These are phyloP conservation scores for Syrmaticus mikado DNA, from an alignment of 2,113 vertebrate species.

Conservation along the genomic window DNA sequence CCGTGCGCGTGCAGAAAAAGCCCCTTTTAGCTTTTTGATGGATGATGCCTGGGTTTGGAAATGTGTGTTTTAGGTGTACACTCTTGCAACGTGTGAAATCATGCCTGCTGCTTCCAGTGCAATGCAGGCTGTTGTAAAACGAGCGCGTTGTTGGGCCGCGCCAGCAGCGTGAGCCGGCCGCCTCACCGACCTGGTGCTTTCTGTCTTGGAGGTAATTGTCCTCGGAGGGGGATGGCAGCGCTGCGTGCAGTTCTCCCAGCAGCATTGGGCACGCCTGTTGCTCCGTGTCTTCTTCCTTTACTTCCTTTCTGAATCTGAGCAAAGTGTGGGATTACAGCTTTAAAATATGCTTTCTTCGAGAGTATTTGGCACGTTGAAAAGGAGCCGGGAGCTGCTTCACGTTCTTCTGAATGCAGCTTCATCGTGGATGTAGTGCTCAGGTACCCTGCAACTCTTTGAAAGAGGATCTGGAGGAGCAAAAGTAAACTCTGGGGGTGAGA, in stretches of 20 bases:
- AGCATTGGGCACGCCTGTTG: not conserved
- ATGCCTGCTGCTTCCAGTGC: not conserved
- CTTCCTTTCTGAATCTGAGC: not conserved
- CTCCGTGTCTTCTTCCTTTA: not conserved
- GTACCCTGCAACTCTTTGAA: conserved; percentile 18
- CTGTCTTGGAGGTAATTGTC: not conserved
- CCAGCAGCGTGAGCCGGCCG: not conserved
- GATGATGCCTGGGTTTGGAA: conserved; percentile 50
- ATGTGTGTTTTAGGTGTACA: conserved; percentile 28
- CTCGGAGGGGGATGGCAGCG: not conserved
- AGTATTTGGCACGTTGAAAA: conserved; percentile 34
- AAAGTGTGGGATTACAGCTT: not conserved
- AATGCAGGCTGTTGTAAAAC: conserved; percentile 30
- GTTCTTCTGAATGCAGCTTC: not conserved
- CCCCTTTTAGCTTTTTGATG: conserved; percentile 68
- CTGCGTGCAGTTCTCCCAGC: not conserved
- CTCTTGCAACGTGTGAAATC: conserved; percentile 61
- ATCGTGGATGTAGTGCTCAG: not conserved
- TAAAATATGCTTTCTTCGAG: not conserved
- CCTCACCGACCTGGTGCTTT: not conserved
- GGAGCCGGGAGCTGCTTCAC: not conserved
- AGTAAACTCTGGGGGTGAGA: not conserved
- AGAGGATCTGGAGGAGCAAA: not conserved
- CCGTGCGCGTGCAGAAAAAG: conserved; percentile 21
- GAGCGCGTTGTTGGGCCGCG: not conserved